Conservation (phyloP, 2,113 vertebrate species). For the Sylvilagus bachmani region DNA sequence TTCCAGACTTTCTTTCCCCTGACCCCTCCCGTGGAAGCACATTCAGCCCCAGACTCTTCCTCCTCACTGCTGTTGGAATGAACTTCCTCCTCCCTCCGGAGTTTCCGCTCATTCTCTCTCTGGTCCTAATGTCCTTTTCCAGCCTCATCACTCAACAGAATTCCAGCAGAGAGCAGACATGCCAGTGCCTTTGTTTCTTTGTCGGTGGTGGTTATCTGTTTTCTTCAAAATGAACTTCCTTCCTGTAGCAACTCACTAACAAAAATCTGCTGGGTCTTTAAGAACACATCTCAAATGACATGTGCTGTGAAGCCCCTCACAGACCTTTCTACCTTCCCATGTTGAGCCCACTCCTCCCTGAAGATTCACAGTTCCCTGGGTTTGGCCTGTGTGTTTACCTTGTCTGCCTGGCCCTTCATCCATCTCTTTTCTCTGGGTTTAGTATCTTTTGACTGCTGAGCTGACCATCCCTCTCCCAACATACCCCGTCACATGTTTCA, state of each 20-base stretch:
- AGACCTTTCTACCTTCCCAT: fast-evolving
- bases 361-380: too few species aligned
- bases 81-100: fast-evolving
- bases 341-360: too few species aligned
- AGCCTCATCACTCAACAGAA: not conserved
- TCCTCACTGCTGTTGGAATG: too few species aligned
- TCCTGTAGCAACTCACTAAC: not conserved
- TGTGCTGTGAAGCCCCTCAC: fast-evolving
- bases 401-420: not conserved
- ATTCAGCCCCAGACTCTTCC: fast-evolving
- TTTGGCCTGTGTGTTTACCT: not conserved
- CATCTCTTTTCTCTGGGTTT: not conserved
- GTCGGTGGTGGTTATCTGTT: not conserved
- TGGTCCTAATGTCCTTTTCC: fast-evolving
- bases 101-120: not conserved
- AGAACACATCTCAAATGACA: fast-evolving
- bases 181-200: not conserved
- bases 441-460: too few species aligned
- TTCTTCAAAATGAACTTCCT: too few species aligned
- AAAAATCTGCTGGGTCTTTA: not conserved
- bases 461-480: fast-evolving
- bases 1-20: not conserved
- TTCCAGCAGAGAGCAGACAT: not conserved
- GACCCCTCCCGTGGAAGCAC: fast-evolving
- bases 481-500: too few species aligned